A percentile compares a stretch with the other conserved stretches of the same genome.
Conservation (phyloP, 2,888 invertebrate genomes). For the Xylota segnis region DNA sequence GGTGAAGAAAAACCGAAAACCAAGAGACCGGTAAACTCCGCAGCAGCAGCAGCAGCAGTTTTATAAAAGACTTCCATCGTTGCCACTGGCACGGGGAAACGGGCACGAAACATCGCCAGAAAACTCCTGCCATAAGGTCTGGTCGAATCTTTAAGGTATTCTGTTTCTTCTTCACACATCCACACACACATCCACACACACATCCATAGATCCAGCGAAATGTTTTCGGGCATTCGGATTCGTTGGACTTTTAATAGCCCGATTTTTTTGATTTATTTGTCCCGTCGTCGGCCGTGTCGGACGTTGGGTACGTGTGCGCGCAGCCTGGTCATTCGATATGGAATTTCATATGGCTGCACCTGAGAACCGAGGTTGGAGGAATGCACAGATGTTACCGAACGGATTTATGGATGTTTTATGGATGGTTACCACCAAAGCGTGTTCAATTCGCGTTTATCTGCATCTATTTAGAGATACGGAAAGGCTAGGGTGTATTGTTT, state of each 20-base stretch:
- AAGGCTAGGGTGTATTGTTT: background rate
- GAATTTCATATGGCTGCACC: conserved; percentile 59
- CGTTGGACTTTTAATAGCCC: conserved; percentile 34
- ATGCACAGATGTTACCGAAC: conserved; percentile 68
- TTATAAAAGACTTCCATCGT: conserved; percentile 26
- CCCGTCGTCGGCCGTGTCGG: background rate
- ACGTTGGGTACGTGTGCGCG: background rate
- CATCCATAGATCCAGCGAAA: conserved; percentile 18
- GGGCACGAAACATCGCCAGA: background rate
- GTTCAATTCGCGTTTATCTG: conserved; percentile 60
- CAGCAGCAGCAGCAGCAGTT: conserved; percentile 35
- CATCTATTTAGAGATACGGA: conserved; percentile 5
- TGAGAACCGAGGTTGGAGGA: conserved; percentile 48
- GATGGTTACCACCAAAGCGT: conserved; percentile 49
- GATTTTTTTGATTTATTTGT: conserved; percentile 57
- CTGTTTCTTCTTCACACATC: conserved; percentile 30
- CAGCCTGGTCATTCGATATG: conserved; percentile 47
- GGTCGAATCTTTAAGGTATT: conserved; percentile 40
- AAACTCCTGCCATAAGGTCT: conserved; percentile 63
- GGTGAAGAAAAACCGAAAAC: conserved; percentile 36
- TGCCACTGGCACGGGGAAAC: background rate
- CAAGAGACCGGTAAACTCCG: conserved; percentile 48
- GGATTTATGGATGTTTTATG: conserved; percentile 70
- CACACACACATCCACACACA: conserved; percentile 4
- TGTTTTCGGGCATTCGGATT: conserved; percentile 53